Conservation (phyloP, 2,888 invertebrate species). For the Cheilosia urbana region DNA sequence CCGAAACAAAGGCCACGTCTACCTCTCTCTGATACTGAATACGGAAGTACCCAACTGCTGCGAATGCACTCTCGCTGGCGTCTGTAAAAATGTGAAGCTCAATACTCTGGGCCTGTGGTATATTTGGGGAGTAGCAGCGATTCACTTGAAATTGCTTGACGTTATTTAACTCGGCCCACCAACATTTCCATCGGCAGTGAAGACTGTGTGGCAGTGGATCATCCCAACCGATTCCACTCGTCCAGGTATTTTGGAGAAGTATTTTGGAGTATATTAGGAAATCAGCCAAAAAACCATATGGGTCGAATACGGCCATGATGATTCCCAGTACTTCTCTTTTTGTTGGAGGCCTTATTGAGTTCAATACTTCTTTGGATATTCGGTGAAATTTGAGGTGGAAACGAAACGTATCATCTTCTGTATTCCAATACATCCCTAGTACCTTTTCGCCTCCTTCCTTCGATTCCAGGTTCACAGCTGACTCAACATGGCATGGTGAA, state of each 20-base stretch:
- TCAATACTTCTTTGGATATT: slow-evolving; percentile 1
- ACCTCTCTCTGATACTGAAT: background rate
- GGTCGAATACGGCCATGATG: background rate
- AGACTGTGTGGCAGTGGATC: background rate
- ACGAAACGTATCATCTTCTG: slow-evolving; percentile 64
- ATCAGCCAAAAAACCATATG: background rate
- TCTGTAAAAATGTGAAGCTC: slow-evolving; percentile 66
- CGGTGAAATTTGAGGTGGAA: slow-evolving; percentile 35
- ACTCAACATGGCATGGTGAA: background rate
- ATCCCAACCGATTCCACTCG: slow-evolving; percentile 19
- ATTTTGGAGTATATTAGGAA: background rate
- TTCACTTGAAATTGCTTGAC: background rate
- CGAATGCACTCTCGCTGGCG: slow-evolving; percentile 73
- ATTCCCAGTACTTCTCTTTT: slow-evolving; percentile 38
- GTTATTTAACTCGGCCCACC: slow-evolving; percentile 20
- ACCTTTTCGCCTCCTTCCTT: slow-evolving; percentile 55
- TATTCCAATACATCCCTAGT: slow-evolving; percentile 75
- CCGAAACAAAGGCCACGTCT: background rate
- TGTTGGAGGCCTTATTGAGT: slow-evolving; percentile 15
- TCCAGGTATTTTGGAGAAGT: slow-evolving; percentile 32
- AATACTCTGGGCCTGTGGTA: slow-evolving; percentile 4
- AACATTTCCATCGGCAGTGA: slow-evolving; percentile 11
- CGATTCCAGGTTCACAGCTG: background rate
- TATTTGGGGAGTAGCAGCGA: slow-evolving; percentile 26
- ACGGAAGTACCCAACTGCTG: slow-evolving; percentile 68